Conservation (phyloP, 2,113 vertebrate genomes). For the Sigmodon hispidus region DNA sequence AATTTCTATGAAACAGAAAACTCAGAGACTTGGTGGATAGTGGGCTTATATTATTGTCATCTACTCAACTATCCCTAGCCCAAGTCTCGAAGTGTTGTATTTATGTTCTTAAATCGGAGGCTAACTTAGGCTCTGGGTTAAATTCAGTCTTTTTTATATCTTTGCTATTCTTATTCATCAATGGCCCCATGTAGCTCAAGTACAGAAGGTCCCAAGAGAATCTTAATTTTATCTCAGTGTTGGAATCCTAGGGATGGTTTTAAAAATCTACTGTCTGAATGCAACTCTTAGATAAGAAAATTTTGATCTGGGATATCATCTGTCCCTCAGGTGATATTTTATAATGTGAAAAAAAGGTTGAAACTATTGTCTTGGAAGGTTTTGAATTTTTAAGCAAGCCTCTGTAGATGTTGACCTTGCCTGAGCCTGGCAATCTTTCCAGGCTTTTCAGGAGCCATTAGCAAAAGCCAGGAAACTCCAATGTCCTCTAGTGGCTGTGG, state of each 20-base stretch:
- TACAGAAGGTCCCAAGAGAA: not conserved
- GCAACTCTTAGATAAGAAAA: not conserved
- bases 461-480: not conserved
- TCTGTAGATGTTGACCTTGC: not conserved
- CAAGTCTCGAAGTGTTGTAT: rapidly evolving
- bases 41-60: too few relatives aligned
- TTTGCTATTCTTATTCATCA: not conserved
- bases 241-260: not conserved
- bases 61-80: too few relatives aligned
- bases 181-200: not conserved
- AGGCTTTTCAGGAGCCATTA: not conserved
- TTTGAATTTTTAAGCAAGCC: not conserved
- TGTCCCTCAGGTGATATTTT: not conserved
- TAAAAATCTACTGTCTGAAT: not conserved
- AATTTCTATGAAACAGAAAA: not conserved
- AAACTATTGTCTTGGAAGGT: not conserved
- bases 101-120: not conserved
- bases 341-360: not conserved
- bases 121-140: not conserved
- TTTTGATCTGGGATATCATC: not conserved
- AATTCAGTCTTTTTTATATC: not conserved
- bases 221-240: not conserved
- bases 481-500: not conserved
- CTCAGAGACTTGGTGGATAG: not conserved
- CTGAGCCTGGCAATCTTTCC: not conserved